Base-by-base conservation (phyloP, 2,113 vertebrate genomes). In the Sinocyclocheilus grahami region DNA sequence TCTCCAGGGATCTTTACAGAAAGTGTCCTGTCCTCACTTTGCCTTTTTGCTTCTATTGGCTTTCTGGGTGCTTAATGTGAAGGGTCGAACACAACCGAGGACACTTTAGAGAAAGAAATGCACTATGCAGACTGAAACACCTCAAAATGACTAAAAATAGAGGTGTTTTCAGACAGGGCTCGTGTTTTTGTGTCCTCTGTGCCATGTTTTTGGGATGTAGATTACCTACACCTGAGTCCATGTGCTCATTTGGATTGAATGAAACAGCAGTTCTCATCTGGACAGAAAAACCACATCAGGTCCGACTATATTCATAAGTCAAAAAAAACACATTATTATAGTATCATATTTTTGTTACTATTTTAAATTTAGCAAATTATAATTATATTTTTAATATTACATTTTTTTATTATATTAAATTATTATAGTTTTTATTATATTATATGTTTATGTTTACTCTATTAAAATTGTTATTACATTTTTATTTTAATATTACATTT, bases 91-190 rank as follows among this genome's bases (percentile, higher is more conserved):
- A 60, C 20, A 60, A 22, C 13, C 58, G n/a, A 75, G 39, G 39
- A n/a, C 22, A 14, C 39, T 81, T 79, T 65, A 37, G 63, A 14
- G 69, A 27, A 81, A 65, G 10, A 30, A 51, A 53, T 10, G 42
- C 33, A 84, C 63, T 79, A 65, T 85, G 65, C 78, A 69, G 74
- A 72, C 63, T 76, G 58, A 58, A 84, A 87, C 65, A 51, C 75
- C 53, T 77, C 72, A 42, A 37, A 55, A 85, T 33, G 72, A 55
- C 86, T 85, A 79, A 89, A 89, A 87, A 89, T 83, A 85, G 67
- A 10, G 12, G 18, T 87, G 82, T 86, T 87, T 82, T 78, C 51
- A 87, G 83, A 87, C 86, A 85, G n/a, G 39, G 33, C 76, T 88
- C 55, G 69, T 86, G 77, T 88, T 82, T 74, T 86, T 82, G 33